Evolutionary conservation across 2,888 invertebrate species (phyloP), one percentile per base, ranked within the genome.

Genomic region (Loripinus fragilis): DNA sequence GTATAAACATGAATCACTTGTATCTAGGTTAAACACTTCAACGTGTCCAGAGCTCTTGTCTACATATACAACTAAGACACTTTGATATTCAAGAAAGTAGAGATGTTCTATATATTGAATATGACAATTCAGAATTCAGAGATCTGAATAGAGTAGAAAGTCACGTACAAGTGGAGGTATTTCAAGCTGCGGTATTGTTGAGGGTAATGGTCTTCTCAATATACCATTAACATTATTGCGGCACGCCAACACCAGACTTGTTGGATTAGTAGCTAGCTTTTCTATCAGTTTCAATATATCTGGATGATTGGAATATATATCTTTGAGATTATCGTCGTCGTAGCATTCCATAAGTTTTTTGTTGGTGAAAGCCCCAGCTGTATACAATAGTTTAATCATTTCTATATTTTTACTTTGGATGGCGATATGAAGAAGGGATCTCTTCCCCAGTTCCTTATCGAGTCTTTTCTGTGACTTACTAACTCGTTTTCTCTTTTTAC

Each of bases 121-220:
- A n/a, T n/a, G 42, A 12, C 15, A 8, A 8, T 42, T 12, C 10
- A 42, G 15, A 42, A 12, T 12, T 42, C 42, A n/a, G n/a, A n/a
- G 69, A 65, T 83, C 83, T 10, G 80, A 77, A 33, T 73, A 83
- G 12, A 75, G 66, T 2, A 83, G 67, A 71, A 75, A 83, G 23
- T 80, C 75, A 41, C 72, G 66, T 45, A 83, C 25, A 20, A 65
- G 38, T 45, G 67, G 64, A 23, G 83, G 83, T 30, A 83, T 50
- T 76, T 42, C 66, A 20, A 83, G 52, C 2, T 15, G 30, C n/a
- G 69, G 45, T 8, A 83, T 65, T 35, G 71, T 75, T 17, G 41
- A 33, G 20, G 77, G 70, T 25, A 78, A 28, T n/a, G 80, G 74
- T 45, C n/a, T 52, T 8, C n/a, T 30, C 8, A 80, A 70, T 35